Percentiles rank a stretch among this genome's conserved stretches.
phyloP scores from a whole-genome alignment of 2,113 vertebrate genomes.

The Geococcyx californianus region DNA sequence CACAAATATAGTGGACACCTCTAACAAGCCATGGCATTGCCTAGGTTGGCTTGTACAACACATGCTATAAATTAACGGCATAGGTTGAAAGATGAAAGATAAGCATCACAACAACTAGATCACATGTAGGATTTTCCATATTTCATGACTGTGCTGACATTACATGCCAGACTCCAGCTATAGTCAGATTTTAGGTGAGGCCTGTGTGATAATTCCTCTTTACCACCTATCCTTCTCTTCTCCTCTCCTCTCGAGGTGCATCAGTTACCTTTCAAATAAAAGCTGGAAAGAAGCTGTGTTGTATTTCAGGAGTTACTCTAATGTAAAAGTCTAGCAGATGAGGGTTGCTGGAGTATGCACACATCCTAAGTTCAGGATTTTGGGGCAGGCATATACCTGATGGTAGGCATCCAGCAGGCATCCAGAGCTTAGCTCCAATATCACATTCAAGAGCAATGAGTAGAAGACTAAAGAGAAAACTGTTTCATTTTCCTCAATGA shows the following conservation, averaged over 20 bases:
- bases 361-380: not conserved
- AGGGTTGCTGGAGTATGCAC: not conserved
- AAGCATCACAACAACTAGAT: not conserved
- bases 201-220: not conserved
- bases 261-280: not conserved
- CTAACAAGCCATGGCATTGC: not conserved
- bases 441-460: not conserved
- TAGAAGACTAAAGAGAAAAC: not conserved
- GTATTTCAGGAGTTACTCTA: not conserved
- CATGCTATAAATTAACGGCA: not conserved
- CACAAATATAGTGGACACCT: not conserved
- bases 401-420: not conserved
- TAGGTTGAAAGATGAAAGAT: not conserved
- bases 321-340: not conserved
- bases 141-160: not conserved
- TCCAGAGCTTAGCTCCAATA: not conserved
- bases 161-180: not conserved
- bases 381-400: no score
- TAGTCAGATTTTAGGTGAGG: not conserved
- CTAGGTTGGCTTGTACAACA: not conserved
- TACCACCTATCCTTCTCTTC: not conserved
- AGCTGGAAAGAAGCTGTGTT: not conserved
- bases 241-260: accelerated
- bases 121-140: not conserved
- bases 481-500: not conserved